Percentiles rank a stretch among this genome's conserved stretches.
Conservation (phyloP, 2,113 vertebrate genomes). For the Megaleporinus macrocephalus region DNA sequence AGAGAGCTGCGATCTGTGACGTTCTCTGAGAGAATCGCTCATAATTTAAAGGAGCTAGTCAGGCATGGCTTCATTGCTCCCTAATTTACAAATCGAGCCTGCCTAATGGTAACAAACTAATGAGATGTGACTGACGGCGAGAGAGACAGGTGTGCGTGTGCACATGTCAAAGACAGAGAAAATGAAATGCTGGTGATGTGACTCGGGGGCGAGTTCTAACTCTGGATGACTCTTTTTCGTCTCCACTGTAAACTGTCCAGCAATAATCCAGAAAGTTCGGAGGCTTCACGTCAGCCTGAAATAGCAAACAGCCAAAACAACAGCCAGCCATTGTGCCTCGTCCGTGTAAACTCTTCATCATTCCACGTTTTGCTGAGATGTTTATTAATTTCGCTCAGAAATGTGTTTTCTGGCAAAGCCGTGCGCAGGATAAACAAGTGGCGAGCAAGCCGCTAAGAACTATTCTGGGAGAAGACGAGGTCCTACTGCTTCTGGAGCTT, state of each 20-base stretch:
- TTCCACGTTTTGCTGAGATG: background rate
- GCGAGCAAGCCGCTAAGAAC: background rate
- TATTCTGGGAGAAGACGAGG: background rate
- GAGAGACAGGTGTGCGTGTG: constrained; percentile 33
- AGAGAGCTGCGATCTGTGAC: background rate
- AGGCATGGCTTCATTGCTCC: constrained; percentile 5
- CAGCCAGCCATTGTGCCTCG: background rate
- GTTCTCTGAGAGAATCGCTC: background rate
- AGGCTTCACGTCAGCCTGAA: background rate
- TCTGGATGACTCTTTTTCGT: background rate
- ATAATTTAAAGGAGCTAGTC: constrained; percentile 1
- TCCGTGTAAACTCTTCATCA: background rate
- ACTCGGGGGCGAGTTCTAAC: background rate
- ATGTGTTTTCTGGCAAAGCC: constrained; percentile 17
- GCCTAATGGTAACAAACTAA: constrained; percentile 51
- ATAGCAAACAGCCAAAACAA: background rate
- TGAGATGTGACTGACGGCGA: constrained; percentile 60
- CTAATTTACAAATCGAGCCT: constrained; percentile 52
- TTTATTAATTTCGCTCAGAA: constrained; percentile 14
- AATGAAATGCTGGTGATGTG: constrained; percentile 1
- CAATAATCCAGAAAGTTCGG: background rate
- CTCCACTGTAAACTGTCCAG: background rate
- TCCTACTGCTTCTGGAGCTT: background rate
- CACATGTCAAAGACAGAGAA: background rate
- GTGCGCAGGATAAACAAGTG: constrained; percentile 6